These are phyloP conservation scores for Myiagra hebetior DNA, from an alignment of 2,113 vertebrate genomes.

Conservation along the genomic window DNA sequence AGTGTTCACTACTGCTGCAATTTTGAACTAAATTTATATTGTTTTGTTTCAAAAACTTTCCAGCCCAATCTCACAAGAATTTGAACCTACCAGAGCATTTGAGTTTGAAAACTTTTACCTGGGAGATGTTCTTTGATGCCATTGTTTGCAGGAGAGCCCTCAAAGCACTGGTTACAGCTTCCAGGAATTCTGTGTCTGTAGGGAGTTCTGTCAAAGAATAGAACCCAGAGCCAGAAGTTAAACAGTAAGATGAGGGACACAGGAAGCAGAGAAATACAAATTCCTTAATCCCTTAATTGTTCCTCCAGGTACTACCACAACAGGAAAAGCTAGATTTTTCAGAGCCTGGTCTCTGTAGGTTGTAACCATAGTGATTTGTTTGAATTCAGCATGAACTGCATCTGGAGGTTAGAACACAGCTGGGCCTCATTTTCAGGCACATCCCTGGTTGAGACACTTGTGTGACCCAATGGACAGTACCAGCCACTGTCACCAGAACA, in stretches of 20 bases:
- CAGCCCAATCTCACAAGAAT: background rate
- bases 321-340: slow-evolving; percentile 25
- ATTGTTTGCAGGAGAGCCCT: slow-evolving; percentile 90
- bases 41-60: background rate
- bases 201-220: slow-evolving; percentile 78
- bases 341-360: background rate
- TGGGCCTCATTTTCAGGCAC: background rate
- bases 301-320: background rate
- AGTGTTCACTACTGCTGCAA: background rate
- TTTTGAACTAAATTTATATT: background rate
- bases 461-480: background rate
- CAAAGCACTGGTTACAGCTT: slow-evolving; percentile 90
- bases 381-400: background rate
- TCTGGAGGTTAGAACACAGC: background rate
- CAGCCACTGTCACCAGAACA: background rate
- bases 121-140: slow-evolving; percentile 89
- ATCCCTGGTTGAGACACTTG: background rate
- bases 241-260: background rate
- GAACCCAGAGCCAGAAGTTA: slow-evolving; percentile 42
- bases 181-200: slow-evolving; percentile 88
- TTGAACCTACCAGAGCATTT: background rate
- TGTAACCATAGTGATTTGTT: background rate
- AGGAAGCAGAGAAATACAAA: background rate
- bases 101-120: slow-evolving; percentile 77
- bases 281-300: background rate